Percentiles rank a stretch among this genome's conserved stretches.
Conservation (phyloP, 1,140 invertebrate species). For the Vanessa atalanta region DNA sequence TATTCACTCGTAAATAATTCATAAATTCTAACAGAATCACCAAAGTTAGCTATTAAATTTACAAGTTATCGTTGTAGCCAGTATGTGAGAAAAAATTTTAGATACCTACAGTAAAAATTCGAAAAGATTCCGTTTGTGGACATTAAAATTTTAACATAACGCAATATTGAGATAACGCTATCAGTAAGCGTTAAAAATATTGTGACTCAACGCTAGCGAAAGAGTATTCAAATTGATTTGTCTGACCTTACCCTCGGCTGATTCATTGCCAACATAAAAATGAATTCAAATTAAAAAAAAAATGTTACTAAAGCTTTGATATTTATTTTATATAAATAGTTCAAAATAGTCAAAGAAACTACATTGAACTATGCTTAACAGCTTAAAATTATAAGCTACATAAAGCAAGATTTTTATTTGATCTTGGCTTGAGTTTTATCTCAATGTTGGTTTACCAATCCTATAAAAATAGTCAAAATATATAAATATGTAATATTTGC, state of each 20-base stretch:
- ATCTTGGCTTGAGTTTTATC: too few relatives aligned
- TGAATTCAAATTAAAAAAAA: background rate
- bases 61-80: background rate
- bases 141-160: conserved; percentile 11
- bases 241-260: conserved; percentile 41
- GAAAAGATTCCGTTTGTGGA: background rate
- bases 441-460: too few relatives aligned
- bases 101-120: background rate
- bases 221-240: conserved; percentile 34
- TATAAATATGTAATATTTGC: too few relatives aligned
- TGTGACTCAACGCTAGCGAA: conserved; percentile 34
- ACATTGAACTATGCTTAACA: too few relatives aligned
- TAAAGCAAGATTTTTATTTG: too few relatives aligned
- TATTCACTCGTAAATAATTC: conserved; percentile 13
- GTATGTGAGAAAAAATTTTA: background rate
- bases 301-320: too few relatives aligned
- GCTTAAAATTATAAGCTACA: too few relatives aligned
- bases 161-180: conserved; percentile 16
- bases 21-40: background rate
- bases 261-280: conserved; percentile 17
- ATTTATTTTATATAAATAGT: background rate
- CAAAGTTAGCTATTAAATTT: conserved; percentile 1
- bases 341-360: background rate
- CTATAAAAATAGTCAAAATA: too few relatives aligned
- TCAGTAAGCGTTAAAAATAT: conserved; percentile 17